Evolutionary conservation across 2,113 vertebrate genomes (phyloP).

Genomic region (Hystrix cristata): DNA sequence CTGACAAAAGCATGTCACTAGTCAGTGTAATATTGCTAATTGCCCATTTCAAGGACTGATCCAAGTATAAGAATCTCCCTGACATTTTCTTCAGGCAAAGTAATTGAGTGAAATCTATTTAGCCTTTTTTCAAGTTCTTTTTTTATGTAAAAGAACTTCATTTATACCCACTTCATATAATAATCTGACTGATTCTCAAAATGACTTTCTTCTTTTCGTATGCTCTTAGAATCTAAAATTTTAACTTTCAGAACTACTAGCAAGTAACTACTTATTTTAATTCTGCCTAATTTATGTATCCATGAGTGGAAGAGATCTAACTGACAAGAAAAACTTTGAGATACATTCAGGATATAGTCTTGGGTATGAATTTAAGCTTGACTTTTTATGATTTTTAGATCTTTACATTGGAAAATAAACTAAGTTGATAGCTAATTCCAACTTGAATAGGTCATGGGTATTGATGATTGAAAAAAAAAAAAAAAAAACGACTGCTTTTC

Average conservation of each 20-base stretch:
- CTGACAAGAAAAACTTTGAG: neutral
- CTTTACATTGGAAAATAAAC: neutral
- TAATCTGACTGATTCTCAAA: constrained; percentile 24
- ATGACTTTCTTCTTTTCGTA: constrained; percentile 24
- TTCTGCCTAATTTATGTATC: neutral
- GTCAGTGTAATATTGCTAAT: constrained; percentile 56
- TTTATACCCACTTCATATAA: constrained; percentile 19
- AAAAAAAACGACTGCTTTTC: neutral
- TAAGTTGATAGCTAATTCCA: neutral
- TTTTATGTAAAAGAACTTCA: constrained; percentile 54
- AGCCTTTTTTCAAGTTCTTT: constrained; percentile 15
- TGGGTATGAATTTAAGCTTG: neutral
- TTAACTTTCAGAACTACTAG: constrained; percentile 14
- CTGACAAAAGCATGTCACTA: neutral
- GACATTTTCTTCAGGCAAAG: constrained; percentile 71
- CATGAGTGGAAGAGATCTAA: neutral
- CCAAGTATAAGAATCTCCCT: constrained; percentile 50
- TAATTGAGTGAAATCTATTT: constrained; percentile 59
- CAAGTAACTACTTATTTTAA: constrained; percentile 30
- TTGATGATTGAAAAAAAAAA: neutral
- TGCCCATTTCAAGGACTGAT: constrained; percentile 54
- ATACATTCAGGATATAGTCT: accelerated
- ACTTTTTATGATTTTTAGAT: neutral
- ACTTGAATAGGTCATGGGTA: neutral
- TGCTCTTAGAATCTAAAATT: constrained; percentile 17